phyloP scores from a whole-genome alignment of 2,797 vertebrate species.

The Meriones psammophilus region DNA sequence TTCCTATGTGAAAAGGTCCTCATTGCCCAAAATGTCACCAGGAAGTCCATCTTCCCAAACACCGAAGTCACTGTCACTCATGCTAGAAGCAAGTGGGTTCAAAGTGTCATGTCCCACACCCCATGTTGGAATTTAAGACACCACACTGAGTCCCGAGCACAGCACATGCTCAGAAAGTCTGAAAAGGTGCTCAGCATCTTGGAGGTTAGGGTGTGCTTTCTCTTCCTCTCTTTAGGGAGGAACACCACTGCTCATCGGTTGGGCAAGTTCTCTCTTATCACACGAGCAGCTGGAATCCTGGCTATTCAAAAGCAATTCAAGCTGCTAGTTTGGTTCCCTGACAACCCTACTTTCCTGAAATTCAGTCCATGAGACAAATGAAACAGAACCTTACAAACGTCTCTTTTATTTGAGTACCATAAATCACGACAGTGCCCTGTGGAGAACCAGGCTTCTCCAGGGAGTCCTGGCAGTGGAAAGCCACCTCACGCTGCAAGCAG shows the following conservation, averaged over 20 bases:
- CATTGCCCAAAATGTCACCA: not conserved
- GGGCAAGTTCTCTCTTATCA: not conserved
- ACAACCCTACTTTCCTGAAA: not conserved
- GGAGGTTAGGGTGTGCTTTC: not conserved
- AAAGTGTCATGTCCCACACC: not conserved
- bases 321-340: constrained; percentile 11
- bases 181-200: constrained; percentile 19
- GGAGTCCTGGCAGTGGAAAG: constrained; percentile 20
- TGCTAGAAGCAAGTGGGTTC: constrained; percentile 4
- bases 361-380: constrained; percentile 47
- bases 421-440: constrained; percentile 32
- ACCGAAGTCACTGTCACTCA: not conserved
- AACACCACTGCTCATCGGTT: not conserved
- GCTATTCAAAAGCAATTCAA: constrained; percentile 61
- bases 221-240: not conserved
- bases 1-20: not conserved
- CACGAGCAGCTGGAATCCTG: constrained; percentile 56
- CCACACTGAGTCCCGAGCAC: not conserved
- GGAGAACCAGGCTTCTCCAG: not conserved
- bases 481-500: not conserved
- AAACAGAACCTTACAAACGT: constrained; percentile 19
- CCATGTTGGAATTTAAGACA: not conserved
- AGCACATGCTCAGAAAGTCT: not conserved
- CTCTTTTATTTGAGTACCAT: not conserved
- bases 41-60: not conserved